Percentiles rank a stretch among this genome's conserved stretches.
Evolutionary conservation across 2,113 vertebrate genomes (phyloP).

Genomic region (Pelodiscus sinensis): DNA sequence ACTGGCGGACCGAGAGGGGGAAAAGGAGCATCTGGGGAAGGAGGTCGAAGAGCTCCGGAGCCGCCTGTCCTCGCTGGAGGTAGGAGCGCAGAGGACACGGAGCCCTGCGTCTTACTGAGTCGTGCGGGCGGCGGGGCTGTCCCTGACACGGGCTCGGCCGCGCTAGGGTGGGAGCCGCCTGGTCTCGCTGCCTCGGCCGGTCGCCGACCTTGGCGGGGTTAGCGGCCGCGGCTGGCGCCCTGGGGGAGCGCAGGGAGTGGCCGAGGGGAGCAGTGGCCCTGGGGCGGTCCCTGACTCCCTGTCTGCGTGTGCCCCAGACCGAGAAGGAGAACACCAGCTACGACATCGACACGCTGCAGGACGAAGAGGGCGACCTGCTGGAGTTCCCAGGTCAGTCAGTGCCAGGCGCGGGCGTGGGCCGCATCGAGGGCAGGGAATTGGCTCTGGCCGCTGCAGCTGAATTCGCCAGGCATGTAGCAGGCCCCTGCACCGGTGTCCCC

Average conservation of each 20-base stretch:
- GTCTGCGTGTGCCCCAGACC: constrained; percentile 36
- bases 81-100: constrained; percentile 41
- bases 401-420: neutral
- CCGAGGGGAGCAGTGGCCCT: neutral
- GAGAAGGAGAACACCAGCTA: constrained; percentile 82
- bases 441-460: neutral
- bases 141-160: neutral
- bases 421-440: neutral
- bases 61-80: constrained; percentile 76
- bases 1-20: constrained; percentile 79
- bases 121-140: neutral
- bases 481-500: neutral
- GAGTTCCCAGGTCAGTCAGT: constrained; percentile 84
- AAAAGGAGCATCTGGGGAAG: constrained; percentile 83
- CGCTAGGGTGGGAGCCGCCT: neutral
- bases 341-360: constrained; percentile 75
- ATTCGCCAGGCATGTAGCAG: neutral
- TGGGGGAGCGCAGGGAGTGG: neutral
- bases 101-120: neutral
- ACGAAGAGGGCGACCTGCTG: constrained; percentile 85
- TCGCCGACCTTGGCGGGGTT: neutral
- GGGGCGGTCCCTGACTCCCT: fast-evolving
- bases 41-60: constrained; percentile 85
- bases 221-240: neutral
- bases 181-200: too few relatives aligned